A percentile compares a stretch with the other conserved stretches of the same genome.
These are phyloP conservation scores for Choloepus didactylus DNA, from an alignment of 2,797 vertebrate genomes.

Conservation along the genomic window DNA sequence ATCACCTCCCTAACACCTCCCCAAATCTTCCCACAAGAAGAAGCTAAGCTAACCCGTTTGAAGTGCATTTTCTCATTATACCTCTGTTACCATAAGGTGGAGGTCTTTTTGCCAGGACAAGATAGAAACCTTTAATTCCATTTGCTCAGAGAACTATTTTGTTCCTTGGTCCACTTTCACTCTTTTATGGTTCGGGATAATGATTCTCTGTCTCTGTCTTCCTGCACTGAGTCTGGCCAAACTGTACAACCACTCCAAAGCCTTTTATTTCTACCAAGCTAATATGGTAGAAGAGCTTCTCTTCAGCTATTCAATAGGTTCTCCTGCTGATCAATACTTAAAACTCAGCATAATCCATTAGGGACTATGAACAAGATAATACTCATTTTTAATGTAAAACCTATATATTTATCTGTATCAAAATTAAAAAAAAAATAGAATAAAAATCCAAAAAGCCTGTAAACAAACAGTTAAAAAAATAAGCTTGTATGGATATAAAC, in stretches of 20 bases:
- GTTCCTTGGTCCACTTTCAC: neutral
- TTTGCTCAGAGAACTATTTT: neutral
- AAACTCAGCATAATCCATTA: conserved; percentile 61
- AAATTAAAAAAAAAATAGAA: conserved; percentile 31
- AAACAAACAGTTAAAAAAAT: neutral
- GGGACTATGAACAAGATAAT: conserved; percentile 52
- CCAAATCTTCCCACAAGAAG: neutral
- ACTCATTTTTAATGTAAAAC: conserved; percentile 50
- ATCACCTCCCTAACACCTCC: neutral
- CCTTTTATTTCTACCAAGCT: conserved; percentile 43
- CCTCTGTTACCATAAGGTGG: neutral
- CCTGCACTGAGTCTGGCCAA: neutral
- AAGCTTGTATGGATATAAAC: neutral
- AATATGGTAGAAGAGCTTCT: conserved; percentile 29
- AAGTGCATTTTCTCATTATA: neutral
- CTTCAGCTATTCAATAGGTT: conserved; percentile 44
- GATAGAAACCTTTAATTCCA: neutral
- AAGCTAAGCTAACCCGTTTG: neutral
- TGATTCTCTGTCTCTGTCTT: neutral
- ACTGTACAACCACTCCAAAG: neutral
- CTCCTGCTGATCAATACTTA: conserved; percentile 43
- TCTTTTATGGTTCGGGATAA: neutral
- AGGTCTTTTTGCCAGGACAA: neutral
- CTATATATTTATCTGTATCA: neutral
- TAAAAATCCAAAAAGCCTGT: neutral